Evolutionary conservation across 1,140 invertebrate species (phyloP).

Genomic region (Carposina sasakii): DNA sequence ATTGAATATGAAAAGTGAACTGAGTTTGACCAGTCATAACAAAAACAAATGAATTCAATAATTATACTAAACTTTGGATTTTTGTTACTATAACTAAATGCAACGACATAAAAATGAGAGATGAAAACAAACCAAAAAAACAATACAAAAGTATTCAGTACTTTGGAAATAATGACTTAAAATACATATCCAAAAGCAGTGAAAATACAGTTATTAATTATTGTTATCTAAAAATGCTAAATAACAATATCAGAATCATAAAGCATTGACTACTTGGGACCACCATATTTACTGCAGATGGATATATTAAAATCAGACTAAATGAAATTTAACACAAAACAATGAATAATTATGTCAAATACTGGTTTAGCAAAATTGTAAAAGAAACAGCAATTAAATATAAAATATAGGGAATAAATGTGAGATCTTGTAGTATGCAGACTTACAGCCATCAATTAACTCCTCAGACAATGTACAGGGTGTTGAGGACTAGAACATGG

Average conservation of each 20-base stretch:
- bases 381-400: too few species aligned
- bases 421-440: conserved; percentile 71
- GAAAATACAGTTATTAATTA: conserved; percentile 24
- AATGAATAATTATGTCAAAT: conserved; percentile 68
- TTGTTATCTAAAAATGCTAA: conserved; percentile 38
- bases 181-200: conserved; percentile 51
- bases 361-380: conserved; percentile 71
- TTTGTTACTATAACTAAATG: conserved; percentile 72
- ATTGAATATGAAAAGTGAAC: conserved; percentile 41
- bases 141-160: conserved; percentile 65
- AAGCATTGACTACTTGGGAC: conserved; percentile 38
- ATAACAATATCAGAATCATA: conserved; percentile 32
- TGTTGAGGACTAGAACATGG: conserved; percentile 96
- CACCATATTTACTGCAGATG: conserved; percentile 48
- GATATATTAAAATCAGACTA: conserved; percentile 54
- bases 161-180: conserved; percentile 63
- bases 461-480: conserved; percentile 90
- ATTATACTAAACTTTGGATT: conserved; percentile 73
- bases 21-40: too few species aligned
- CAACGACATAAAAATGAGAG: conserved; percentile 59
- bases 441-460: conserved; percentile 67
- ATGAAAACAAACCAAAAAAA: conserved; percentile 56
- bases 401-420: conserved; percentile 72
- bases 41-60: conserved; percentile 54
- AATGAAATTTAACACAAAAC: conserved; percentile 68